phyloP scores from a whole-genome alignment of 1,140 invertebrate species.

The Subanguina moxae region DNA sequence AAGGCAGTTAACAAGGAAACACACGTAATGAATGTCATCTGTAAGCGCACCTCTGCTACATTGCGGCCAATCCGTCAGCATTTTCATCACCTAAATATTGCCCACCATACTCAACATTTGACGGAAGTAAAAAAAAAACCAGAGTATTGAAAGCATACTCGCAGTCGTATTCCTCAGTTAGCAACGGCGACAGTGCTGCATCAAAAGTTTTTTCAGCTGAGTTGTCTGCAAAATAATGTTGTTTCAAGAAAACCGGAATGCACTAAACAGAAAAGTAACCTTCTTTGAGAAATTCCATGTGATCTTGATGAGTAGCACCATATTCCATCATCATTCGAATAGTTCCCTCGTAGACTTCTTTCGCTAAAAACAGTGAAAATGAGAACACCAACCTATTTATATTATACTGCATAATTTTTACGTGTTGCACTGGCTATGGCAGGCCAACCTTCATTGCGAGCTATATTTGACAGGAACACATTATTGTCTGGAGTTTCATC shows the following conservation, averaged over 20 bases:
- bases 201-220: slow-evolving; percentile 41
- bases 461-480: slow-evolving; percentile 49
- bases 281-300: slow-evolving; percentile 48
- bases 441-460: slow-evolving; percentile 53
- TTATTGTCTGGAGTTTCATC: slow-evolving; percentile 57
- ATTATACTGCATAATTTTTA: slow-evolving; percentile 5
- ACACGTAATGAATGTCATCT: slow-evolving; percentile 50
- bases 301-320: slow-evolving; percentile 53
- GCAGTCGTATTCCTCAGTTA: slow-evolving; percentile 54
- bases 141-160: slow-evolving; percentile 56
- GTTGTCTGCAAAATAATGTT: not conserved
- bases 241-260: no score
- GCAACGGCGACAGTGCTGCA: slow-evolving; percentile 48
- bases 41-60: slow-evolving; percentile 41
- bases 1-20: no score
- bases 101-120: no score
- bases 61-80: slow-evolving; percentile 58
- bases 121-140: not conserved
- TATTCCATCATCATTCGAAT: slow-evolving; percentile 54
- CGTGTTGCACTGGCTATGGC: slow-evolving; percentile 43
- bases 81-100: slow-evolving; percentile 32
- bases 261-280: slow-evolving; percentile 27
- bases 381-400: not conserved
- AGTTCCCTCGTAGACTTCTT: slow-evolving; percentile 58
- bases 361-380: slow-evolving; percentile 33